Conservation (phyloP, 2,797 vertebrate genomes). For the Mionectes olivaceus region DNA sequence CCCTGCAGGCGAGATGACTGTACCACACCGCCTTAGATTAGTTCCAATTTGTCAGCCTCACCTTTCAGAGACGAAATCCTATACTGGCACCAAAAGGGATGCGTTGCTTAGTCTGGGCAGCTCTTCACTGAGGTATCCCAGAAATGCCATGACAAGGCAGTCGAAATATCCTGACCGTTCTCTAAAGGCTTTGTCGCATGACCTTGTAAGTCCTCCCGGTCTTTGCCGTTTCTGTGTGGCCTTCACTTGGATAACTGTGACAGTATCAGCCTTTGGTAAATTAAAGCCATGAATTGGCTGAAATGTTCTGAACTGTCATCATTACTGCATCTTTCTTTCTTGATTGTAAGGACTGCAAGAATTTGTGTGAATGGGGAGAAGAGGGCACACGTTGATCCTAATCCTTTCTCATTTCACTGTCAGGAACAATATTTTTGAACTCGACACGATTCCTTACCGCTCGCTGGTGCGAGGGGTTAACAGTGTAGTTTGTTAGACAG, state of each 20-base stretch:
- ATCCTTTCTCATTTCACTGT: not conserved
- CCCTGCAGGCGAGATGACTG: slow-evolving; percentile 66
- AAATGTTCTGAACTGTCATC: not conserved
- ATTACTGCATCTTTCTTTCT: not conserved
- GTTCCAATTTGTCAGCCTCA: slow-evolving; percentile 73
- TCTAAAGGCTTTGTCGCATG: not conserved
- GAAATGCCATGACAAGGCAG: slow-evolving; percentile 28
- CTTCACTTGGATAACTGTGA: not conserved
- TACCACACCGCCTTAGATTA: slow-evolving; percentile 64
- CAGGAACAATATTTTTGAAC: not conserved
- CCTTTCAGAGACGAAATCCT: slow-evolving; percentile 48
- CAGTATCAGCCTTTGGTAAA: not conserved
- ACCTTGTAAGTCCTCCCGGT: not conserved
- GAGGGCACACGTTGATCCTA: not conserved
- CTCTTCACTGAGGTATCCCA: not conserved
- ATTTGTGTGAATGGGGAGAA: not conserved
- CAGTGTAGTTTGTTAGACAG: not conserved
- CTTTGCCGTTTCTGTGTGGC: not conserved
- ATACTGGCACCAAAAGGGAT: slow-evolving; percentile 2
- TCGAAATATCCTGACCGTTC: not conserved
- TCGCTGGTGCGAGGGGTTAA: not conserved
- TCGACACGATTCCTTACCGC: not conserved
- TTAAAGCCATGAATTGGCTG: slow-evolving; percentile 35
- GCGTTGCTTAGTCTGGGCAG: slow-evolving; percentile 21
- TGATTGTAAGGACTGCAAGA: not conserved